phyloP scores from a whole-genome alignment of 2,888 invertebrate genomes.

The Dermolepida albohirtum region DNA sequence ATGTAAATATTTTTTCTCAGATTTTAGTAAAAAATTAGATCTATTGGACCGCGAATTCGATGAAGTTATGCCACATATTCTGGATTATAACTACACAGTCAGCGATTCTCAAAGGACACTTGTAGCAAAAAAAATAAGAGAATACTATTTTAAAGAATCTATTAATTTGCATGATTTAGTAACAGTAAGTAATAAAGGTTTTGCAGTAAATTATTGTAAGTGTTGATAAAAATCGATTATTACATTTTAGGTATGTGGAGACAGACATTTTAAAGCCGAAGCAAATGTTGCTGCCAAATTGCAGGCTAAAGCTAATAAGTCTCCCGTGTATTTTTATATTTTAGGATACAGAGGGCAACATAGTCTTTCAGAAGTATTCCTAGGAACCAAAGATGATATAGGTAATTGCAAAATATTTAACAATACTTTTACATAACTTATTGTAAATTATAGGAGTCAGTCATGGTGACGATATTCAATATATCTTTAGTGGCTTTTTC shows the following conservation, averaged over 20 bases:
- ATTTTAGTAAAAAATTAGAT: constrained; percentile 38
- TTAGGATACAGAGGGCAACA: constrained; percentile 39
- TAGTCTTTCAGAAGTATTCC: constrained; percentile 30
- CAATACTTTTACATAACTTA: neutral
- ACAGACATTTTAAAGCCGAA: constrained; percentile 70
- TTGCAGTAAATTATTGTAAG: no score
- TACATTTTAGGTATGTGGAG: constrained; percentile 69
- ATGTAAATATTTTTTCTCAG: no score
- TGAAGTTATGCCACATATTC: constrained; percentile 71
- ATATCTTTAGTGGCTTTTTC: constrained; percentile 25
- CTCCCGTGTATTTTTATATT: constrained; percentile 71
- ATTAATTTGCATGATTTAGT: constrained; percentile 57
- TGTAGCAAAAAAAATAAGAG: constrained; percentile 68
- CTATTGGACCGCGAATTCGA: constrained; percentile 72
- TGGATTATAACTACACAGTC: constrained; percentile 73
- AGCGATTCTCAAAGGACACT: constrained; percentile 47
- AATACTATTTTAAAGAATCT: constrained; percentile 69
- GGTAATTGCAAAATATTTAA: constrained; percentile 4
- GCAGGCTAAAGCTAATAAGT: constrained; percentile 68
- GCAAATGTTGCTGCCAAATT: constrained; percentile 69
- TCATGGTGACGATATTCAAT: constrained; percentile 41
- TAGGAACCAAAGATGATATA: constrained; percentile 8
- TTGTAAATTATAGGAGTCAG: constrained; percentile 14
- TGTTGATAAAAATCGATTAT: no score
- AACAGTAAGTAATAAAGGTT: constrained; percentile 40